A percentile compares a stretch with the other conserved stretches of the same genome.
These are phyloP conservation scores for Clytia hemisphaerica DNA, from an alignment of 30 jellyfish, hydroid and myxozoan genomes.

Conservation along the genomic window DNA sequence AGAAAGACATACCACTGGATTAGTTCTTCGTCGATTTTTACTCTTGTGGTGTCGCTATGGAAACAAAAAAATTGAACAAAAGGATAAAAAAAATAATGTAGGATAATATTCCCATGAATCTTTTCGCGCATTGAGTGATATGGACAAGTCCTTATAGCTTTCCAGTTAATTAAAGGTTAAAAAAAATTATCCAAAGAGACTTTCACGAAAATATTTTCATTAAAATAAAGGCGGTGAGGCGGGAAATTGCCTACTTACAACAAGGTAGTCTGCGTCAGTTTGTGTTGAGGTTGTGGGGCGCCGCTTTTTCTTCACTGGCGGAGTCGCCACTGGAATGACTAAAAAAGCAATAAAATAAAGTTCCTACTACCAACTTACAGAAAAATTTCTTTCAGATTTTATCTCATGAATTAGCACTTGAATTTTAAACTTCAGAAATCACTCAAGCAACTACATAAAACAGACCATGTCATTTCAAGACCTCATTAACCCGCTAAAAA, in stretches of 20 bases:
- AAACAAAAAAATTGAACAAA: not conserved
- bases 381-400: no score
- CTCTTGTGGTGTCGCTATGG: conserved; percentile 85
- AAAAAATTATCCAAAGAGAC: not conserved
- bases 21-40: conserved; percentile 81
- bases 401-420: no score
- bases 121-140: no score
- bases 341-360: no score
- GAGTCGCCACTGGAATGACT: conserved; percentile 39
- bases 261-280: conserved; percentile 74
- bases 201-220: not conserved
- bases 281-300: conserved; percentile 69
- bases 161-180: not conserved
- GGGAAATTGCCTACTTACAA: conserved; percentile 24
- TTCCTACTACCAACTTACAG: no score
- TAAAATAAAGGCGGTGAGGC: not conserved
- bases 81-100: no score
- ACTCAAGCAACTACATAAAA: not conserved
- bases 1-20: conserved; percentile 66
- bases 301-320: conserved; percentile 63
- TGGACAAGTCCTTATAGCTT: no score
- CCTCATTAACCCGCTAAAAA: no score
- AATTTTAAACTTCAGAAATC: no score
- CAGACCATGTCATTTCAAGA: no score
- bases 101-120: no score